Evolutionary conservation across 2,113 vertebrate species (phyloP), one percentile per base, ranked within the genome.

Genomic region (Zapus hudsonius): DNA sequence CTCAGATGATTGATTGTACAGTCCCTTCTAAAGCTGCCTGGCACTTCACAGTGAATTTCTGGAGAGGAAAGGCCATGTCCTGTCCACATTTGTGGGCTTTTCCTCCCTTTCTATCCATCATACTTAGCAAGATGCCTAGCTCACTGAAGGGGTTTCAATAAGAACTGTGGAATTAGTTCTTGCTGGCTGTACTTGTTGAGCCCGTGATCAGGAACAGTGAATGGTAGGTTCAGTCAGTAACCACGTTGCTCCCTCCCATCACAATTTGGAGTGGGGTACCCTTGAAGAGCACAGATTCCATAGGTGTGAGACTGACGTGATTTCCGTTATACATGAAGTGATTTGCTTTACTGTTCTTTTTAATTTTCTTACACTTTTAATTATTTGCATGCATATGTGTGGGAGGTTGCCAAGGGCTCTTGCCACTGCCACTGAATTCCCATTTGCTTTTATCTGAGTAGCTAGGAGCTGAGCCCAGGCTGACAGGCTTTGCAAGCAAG

Each of bases 301-400:
- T 5, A 44, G 36, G 20, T 47, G 29, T 78, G n/a, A 25, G 33
- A 61, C 5, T 20, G 19, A 20, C 1, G 3, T 55, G 33, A 40
- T 66, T 2, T 17, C 38, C 19, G 0, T 40, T 15, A 33, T 1
- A 0, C 38, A 15, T 19, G 42, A 44, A n/a, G 15, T 12, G 64
- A 44, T 8, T 90, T 3, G 0, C n/a, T 79, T 10, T 63, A n/a
- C 59, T 38, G 31, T 36, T 76, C 67, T 64, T 80, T 52, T 10
- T 52, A 52, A 52, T 52, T 8, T 47, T 8, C 12, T 8, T 47
- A 47, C 12, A 47, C 16, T 15, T 52, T 52, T 52, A 52, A 52
- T 52, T 52, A 52, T 52, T 7, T 47, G 7, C 52, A 52, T 47
- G 7, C 52, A 52, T 52, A 2, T 52, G 52, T 52, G 52, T 52